A percentile compares a stretch with the other conserved stretches of the same genome.
Conservation (phyloP, 2,888 invertebrate genomes). For the Andrena chrysosceles region DNA sequence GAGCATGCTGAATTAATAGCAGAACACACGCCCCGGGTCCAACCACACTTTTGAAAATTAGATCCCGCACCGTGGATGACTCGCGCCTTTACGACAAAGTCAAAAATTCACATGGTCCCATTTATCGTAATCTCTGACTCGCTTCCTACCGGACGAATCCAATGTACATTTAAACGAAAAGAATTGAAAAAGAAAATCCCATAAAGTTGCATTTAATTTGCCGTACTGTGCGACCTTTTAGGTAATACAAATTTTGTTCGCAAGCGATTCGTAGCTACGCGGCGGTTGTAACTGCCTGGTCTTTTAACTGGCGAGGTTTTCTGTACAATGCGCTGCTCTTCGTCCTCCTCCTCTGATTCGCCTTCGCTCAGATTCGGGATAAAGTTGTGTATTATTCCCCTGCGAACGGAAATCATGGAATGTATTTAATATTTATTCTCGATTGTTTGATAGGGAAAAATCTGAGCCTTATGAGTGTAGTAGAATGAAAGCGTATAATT, state of each 20-base stretch:
- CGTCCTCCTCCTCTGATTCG: conserved; percentile 19
- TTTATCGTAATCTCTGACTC: conserved; percentile 23
- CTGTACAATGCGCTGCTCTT: not conserved
- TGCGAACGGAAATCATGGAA: not conserved
- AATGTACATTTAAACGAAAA: conserved; percentile 11
- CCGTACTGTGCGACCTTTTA: conserved; percentile 50
- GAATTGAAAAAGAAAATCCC: conserved; percentile 20
- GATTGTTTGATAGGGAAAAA: not conserved
- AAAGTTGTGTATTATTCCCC: conserved; percentile 32
- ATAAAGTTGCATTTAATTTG: conserved; percentile 49
- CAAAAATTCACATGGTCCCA: conserved; percentile 48
- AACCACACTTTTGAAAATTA: conserved; percentile 3
- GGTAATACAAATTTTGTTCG: conserved; percentile 63
- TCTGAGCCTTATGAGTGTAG: not conserved
- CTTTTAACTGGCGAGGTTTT: conserved; percentile 12
- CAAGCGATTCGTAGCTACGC: conserved; percentile 43
- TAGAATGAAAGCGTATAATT: not conserved
- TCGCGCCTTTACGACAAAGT: conserved; percentile 29
- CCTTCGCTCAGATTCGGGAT: conserved; percentile 22
- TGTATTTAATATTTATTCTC: not conserved
- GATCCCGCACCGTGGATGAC: conserved; percentile 3
- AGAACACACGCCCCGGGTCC: conserved; percentile 1
- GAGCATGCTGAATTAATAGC: conserved; percentile 23
- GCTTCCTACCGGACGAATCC: conserved; percentile 2
- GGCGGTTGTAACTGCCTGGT: conserved; percentile 17